Conservation (phyloP, 92 coral and sea anemone genomes). For the Hydrozoanthus gracilis region DNA sequence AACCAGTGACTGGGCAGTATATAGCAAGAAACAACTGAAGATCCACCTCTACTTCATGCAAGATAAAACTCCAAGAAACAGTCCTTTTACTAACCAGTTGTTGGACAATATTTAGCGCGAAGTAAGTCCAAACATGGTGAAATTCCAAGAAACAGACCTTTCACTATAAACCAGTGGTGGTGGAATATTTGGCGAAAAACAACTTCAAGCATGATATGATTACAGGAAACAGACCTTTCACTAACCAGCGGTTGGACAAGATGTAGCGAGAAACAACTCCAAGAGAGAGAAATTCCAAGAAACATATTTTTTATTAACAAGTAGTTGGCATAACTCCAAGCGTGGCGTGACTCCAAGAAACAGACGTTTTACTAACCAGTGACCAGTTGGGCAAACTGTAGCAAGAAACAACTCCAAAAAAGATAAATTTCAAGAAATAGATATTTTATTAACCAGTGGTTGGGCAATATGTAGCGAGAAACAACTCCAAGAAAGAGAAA, state of each 20-base stretch:
- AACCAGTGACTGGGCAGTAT: constrained; percentile 14
- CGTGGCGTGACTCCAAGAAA: no score
- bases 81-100: constrained; percentile 58
- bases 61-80: background rate
- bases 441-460: constrained; percentile 63
- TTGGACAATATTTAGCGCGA: constrained; percentile 74
- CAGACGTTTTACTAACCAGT: background rate
- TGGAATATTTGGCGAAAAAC: constrained; percentile 72
- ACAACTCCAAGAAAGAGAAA: constrained; percentile 73
- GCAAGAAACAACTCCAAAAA: constrained; percentile 36
- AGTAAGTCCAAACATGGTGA: constrained; percentile 70
- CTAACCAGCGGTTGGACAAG: constrained; percentile 79
- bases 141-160: constrained; percentile 64
- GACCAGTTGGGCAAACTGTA: constrained; percentile 43
- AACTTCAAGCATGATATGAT: constrained; percentile 72
- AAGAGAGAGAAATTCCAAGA: constrained; percentile 78
- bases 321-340: no score
- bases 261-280: constrained; percentile 70
- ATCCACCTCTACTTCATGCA: no score
- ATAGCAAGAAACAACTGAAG: constrained; percentile 40
- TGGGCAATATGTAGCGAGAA: constrained; percentile 73
- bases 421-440: background rate
- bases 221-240: constrained; percentile 53
- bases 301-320: background rate
- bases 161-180: constrained; percentile 66